These are phyloP conservation scores for Pachypanchax playfairii DNA, from an alignment of 2,113 vertebrate genomes.

Conservation along the genomic window DNA sequence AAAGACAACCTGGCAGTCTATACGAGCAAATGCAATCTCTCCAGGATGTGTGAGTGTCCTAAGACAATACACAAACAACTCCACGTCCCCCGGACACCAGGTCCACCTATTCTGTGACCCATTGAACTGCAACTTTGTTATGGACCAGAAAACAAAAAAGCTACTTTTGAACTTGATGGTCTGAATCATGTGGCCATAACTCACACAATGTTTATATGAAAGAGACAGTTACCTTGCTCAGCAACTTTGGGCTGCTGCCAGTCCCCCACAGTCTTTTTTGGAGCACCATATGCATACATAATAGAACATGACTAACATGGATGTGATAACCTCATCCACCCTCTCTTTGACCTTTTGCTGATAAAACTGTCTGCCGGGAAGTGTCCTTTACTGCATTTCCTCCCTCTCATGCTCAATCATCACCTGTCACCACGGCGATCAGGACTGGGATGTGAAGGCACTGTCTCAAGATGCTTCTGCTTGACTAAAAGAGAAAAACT, in stretches of 20 bases:
- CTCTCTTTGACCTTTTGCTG: constrained; percentile 63
- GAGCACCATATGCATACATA: constrained; percentile 26
- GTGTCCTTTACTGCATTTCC: constrained; percentile 82
- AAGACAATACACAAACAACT: constrained; percentile 70
- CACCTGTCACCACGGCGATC: constrained; percentile 87
- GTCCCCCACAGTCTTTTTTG: constrained; percentile 27
- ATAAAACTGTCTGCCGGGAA: constrained; percentile 82
- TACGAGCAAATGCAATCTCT: constrained; percentile 44
- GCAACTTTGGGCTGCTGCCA: constrained; percentile 55
- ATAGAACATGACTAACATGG: constrained; percentile 39
- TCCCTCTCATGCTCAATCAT: constrained; percentile 88
- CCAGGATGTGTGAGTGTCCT: constrained; percentile 68
- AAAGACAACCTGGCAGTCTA: constrained; percentile 37
- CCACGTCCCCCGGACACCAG: constrained; percentile 46
- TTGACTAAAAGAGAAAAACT: not conserved
- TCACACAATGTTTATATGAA: constrained; percentile 76
- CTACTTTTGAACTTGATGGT: constrained; percentile 61
- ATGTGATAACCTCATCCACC: constrained; percentile 72
- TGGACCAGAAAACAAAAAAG: constrained; percentile 77
- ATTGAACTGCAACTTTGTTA: constrained; percentile 39
- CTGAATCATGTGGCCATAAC: constrained; percentile 61
- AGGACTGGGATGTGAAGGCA: constrained; percentile 37
- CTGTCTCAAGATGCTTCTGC: not conserved
- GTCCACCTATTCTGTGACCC: constrained; percentile 58
- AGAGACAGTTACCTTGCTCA: constrained; percentile 74